These are phyloP conservation scores for Nesoenas mayeri DNA, from an alignment of 2,113 vertebrate species.

Conservation along the genomic window DNA sequence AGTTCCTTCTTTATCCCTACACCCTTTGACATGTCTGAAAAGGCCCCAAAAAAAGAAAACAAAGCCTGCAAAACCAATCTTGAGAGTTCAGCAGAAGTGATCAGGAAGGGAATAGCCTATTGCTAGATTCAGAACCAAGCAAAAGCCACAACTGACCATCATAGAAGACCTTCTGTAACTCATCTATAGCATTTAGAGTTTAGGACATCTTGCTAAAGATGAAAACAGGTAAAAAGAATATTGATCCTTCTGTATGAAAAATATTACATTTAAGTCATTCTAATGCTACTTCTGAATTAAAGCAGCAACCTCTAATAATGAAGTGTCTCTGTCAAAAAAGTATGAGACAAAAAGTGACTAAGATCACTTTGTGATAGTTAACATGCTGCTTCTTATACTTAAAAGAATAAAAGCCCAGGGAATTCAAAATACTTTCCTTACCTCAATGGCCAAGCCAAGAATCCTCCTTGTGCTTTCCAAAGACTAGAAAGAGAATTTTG, in stretches of 20 bases:
- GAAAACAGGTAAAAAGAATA: not conserved
- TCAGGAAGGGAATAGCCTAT: not conserved
- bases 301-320: not conserved
- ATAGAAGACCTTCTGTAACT: not conserved
- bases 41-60: not conserved
- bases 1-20: not conserved
- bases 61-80: not conserved
- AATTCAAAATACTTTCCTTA: slow-evolving; percentile 71
- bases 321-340: not conserved
- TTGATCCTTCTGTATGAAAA: not conserved
- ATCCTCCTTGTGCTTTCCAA: slow-evolving; percentile 97
- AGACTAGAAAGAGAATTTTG: slow-evolving; percentile 78
- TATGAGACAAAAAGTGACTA: not conserved
- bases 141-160: not conserved
- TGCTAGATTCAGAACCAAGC: not conserved
- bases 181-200: not conserved
- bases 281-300: not conserved
- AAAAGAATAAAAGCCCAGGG: not conserved
- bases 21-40: not conserved
- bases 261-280: not conserved
- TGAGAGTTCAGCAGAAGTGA: not conserved
- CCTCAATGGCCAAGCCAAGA: slow-evolving; percentile 92
- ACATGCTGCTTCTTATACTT: not conserved
- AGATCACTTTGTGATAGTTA: not conserved
- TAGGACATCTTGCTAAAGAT: not conserved